Conservation (phyloP, 2,888 invertebrate genomes). For the Ichneumoninae sp. region DNA sequence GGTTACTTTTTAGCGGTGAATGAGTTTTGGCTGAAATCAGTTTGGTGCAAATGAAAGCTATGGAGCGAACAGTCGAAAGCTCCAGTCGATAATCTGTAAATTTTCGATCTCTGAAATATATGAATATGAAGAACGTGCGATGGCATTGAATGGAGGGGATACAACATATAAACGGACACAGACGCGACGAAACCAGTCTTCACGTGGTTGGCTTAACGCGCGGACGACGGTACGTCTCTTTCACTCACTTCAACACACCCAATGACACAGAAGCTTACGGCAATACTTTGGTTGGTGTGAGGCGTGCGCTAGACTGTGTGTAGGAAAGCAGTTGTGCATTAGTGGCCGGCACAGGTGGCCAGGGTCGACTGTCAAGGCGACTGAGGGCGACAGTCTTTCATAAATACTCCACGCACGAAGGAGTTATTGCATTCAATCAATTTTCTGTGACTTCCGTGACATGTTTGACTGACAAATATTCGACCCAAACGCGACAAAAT, state of each 20-base stretch:
- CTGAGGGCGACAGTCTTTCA: constrained; percentile 46
- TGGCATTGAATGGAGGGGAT: constrained; percentile 49
- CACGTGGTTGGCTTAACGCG: constrained; percentile 28
- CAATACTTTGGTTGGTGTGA: constrained; percentile 21
- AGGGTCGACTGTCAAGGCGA: constrained; percentile 51
- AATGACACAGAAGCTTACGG: constrained; percentile 28
- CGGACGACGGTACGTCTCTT: constrained; percentile 6
- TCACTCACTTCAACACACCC: not conserved
- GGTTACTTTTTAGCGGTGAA: too few relatives aligned
- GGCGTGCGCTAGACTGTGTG: constrained; percentile 6
- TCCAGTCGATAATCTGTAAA: constrained; percentile 23
- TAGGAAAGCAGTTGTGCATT: constrained; percentile 16
- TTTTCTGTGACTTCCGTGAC: constrained; percentile 7
- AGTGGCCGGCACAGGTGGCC: constrained; percentile 53
- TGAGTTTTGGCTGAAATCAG: too few relatives aligned
- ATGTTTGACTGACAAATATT: not conserved
- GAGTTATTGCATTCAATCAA: constrained; percentile 24
- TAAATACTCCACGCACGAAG: constrained; percentile 11
- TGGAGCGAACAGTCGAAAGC: not conserved
- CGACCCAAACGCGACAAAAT: not conserved
- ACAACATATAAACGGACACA: constrained; percentile 50
- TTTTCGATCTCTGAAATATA: constrained; percentile 29
- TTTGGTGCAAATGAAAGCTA: not conserved
- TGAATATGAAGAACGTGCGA: constrained; percentile 40
- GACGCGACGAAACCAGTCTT: constrained; percentile 41